These are phyloP conservation scores for Myotis brandtii DNA, from an alignment of 2,113 vertebrate species.

Conservation along the genomic window DNA sequence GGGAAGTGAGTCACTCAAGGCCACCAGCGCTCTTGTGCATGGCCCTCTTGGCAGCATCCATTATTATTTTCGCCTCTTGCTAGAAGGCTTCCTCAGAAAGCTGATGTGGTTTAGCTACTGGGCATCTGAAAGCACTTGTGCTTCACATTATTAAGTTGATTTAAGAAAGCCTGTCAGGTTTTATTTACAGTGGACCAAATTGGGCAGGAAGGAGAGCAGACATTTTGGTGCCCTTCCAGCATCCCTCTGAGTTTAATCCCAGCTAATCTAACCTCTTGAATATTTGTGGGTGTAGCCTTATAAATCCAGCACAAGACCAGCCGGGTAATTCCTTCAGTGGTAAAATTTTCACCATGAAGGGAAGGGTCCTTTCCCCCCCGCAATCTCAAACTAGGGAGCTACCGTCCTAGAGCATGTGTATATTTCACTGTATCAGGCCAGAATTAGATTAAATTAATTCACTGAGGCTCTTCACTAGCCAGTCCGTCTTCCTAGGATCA, in stretches of 20 bases:
- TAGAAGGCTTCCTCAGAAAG: conserved; percentile 45
- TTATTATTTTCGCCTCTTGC: background rate
- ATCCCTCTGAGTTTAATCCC: background rate
- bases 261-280: conserved; percentile 54
- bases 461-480: background rate
- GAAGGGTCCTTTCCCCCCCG: background rate
- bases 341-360: background rate
- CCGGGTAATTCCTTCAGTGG: background rate
- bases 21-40: background rate
- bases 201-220: conserved; percentile 68
- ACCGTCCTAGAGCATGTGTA: background rate
- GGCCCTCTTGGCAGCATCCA: conserved; percentile 10
- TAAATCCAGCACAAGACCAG: background rate
- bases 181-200: conserved; percentile 54
- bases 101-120: conserved; percentile 62
- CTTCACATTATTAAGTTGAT: conserved; percentile 54
- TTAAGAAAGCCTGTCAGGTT: conserved; percentile 61
- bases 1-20: conserved; percentile 50
- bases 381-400: background rate
- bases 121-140: conserved; percentile 46
- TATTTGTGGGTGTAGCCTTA: background rate
- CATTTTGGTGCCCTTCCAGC: conserved; percentile 60
- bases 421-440: background rate
- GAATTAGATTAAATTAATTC: background rate
- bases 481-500: background rate